Conservation (phyloP, 2,888 invertebrate genomes). For the Caenorhabditis drosophilae region DNA sequence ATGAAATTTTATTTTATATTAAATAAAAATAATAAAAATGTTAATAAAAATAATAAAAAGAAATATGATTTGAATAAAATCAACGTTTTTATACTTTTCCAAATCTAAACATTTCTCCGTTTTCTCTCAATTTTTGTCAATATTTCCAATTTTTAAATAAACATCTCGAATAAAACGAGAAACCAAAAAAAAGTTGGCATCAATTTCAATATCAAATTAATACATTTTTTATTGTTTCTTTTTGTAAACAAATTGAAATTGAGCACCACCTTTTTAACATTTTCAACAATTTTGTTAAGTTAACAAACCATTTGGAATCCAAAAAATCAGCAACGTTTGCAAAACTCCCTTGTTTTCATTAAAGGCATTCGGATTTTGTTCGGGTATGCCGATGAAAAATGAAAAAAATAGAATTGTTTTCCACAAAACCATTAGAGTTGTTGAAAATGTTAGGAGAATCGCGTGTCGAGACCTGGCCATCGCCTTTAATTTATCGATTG, state of each 20-base stretch:
- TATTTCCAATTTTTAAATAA: background rate
- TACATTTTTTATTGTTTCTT: too few species aligned
- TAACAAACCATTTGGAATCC: slow-evolving; percentile 36
- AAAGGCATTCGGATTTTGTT: slow-evolving; percentile 19
- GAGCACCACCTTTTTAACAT: too few species aligned
- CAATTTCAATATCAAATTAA: too few species aligned
- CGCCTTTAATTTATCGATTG: slow-evolving; percentile 17
- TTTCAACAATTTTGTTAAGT: too few species aligned
- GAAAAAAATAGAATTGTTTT: slow-evolving; percentile 58
- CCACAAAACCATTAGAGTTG: slow-evolving; percentile 59
- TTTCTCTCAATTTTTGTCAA: too few species aligned
- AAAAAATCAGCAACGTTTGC: slow-evolving; percentile 32
- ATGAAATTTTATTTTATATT: background rate
- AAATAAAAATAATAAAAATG: too few species aligned
- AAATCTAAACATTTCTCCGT: too few species aligned
- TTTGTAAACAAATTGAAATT: too few species aligned
- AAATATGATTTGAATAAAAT: background rate
- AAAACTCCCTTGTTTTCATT: slow-evolving; percentile 25
- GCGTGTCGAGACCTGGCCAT: slow-evolving; percentile 49
- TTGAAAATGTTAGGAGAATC: slow-evolving; percentile 54
- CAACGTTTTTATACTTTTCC: background rate
- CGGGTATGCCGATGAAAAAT: slow-evolving; percentile 48
- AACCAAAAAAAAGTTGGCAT: slow-evolving; percentile 2
- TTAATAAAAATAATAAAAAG: background rate
- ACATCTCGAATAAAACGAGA: background rate